Evolutionary conservation across 2,113 vertebrate species (phyloP).

Genomic region (Aegotheles bennettii): DNA sequence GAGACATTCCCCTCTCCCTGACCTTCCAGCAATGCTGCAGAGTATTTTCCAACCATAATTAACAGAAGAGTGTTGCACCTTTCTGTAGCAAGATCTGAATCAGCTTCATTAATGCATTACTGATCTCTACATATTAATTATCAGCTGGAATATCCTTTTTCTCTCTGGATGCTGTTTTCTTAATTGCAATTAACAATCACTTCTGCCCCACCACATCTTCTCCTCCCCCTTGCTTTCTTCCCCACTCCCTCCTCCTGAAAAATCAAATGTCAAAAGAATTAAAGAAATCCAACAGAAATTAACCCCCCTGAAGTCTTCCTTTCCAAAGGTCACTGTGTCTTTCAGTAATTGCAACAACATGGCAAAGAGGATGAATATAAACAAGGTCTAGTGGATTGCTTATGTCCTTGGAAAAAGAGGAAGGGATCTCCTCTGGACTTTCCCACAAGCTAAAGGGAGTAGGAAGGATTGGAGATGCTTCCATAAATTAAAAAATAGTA

Average conservation of each 20-base stretch:
- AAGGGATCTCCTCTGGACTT: constrained; percentile 13
- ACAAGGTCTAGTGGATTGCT: constrained; percentile 41
- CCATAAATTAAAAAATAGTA: not conserved
- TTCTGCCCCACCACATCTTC: constrained; percentile 56
- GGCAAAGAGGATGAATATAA: constrained; percentile 64
- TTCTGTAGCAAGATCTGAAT: constrained; percentile 47
- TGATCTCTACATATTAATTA: constrained; percentile 60
- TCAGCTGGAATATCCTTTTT: constrained; percentile 56
- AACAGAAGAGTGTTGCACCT: constrained; percentile 3
- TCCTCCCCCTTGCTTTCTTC: constrained; percentile 6
- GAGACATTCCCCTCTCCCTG: not conserved
- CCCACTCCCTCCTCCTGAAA: not conserved
- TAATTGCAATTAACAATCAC: constrained; percentile 68
- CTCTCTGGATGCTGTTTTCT: constrained; percentile 50
- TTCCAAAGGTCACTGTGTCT: constrained; percentile 66
- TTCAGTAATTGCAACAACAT: constrained; percentile 67
- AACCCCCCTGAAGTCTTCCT: constrained; percentile 32
- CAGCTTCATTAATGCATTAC: constrained; percentile 58
- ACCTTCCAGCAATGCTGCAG: not conserved
- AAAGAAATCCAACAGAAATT: constrained; percentile 50
- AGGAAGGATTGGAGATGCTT: not conserved
- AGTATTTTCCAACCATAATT: constrained; percentile 20
- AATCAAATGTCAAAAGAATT: constrained; percentile 58
- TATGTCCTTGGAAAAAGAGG: constrained; percentile 40
- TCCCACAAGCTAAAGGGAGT: constrained; percentile 2